phyloP scores from a whole-genome alignment of 2,888 invertebrate genomes.

The Oligia strigilis region DNA sequence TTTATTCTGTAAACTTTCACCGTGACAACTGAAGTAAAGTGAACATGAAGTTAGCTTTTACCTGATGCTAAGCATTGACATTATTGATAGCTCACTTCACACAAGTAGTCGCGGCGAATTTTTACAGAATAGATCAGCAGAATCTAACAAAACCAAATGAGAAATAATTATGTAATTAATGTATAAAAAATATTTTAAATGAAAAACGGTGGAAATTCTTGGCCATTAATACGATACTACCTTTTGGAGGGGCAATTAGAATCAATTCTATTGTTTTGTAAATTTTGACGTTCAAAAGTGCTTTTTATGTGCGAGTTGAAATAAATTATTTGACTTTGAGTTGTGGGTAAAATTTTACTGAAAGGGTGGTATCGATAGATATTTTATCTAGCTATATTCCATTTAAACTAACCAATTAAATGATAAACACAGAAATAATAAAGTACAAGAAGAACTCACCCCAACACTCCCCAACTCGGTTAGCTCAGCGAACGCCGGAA shows the following conservation, averaged over 20 bases:
- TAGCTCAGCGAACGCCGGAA: slow-evolving; percentile 61
- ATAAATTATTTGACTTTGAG: not conserved
- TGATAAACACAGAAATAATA: not conserved
- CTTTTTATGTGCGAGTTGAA: not conserved
- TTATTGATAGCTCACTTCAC: not conserved
- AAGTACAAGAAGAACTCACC: slow-evolving; percentile 54
- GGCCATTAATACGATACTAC: not conserved
- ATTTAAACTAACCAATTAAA: not conserved
- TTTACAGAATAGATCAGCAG: not conserved
- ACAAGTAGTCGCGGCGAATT: not conserved
- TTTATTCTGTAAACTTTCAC: not conserved
- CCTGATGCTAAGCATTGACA: no score
- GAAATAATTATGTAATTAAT: not conserved
- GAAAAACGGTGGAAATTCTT: no score
- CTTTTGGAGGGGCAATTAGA: not conserved
- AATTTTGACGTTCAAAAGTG: not conserved
- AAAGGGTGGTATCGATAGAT: not conserved
- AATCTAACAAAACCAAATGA: not conserved
- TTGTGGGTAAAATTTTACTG: not conserved
- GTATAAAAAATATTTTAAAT: no score
- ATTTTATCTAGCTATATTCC: not conserved
- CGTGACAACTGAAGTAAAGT: not conserved
- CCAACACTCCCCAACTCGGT: slow-evolving; percentile 63
- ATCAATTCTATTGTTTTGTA: not conserved
- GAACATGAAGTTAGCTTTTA: not conserved